Conservation (phyloP, 1,140 invertebrate species). For the Maconellicoccus hirsutus region DNA sequence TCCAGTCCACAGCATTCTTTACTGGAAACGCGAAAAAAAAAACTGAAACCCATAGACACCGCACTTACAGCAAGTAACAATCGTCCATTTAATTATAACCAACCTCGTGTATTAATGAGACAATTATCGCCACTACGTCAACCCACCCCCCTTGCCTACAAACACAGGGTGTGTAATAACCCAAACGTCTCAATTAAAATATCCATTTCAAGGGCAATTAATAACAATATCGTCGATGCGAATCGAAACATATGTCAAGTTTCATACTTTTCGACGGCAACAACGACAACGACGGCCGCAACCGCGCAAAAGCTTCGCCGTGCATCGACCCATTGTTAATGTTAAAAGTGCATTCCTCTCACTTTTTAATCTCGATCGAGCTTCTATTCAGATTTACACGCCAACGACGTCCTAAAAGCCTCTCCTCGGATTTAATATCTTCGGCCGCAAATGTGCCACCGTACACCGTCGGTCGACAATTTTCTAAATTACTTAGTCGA, state of each 20-base stretch:
- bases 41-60: too few species aligned
- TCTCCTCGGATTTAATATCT: not conserved
- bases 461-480: not conserved
- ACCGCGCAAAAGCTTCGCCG: not conserved
- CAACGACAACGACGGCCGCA: too few species aligned
- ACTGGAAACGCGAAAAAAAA: too few species aligned
- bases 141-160: too few species aligned
- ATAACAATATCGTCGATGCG: not conserved
- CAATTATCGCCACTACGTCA: not conserved
- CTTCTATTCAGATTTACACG: not conserved
- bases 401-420: not conserved
- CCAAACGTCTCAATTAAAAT: not conserved
- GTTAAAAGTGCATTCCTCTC: too few species aligned
- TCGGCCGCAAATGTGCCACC: not conserved
- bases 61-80: too few species aligned
- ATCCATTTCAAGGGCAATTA: not conserved
- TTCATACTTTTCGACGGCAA: not conserved
- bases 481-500: conserved; percentile 4
- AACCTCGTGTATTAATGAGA: not conserved
- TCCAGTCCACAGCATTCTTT: not conserved
- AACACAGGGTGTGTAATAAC: too few species aligned
- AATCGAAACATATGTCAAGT: not conserved
- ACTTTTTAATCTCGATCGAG: not conserved
- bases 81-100: too few species aligned
- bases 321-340: too few species aligned